phyloP scores from a whole-genome alignment of 2,888 invertebrate species.

The Bombylius discolor region DNA sequence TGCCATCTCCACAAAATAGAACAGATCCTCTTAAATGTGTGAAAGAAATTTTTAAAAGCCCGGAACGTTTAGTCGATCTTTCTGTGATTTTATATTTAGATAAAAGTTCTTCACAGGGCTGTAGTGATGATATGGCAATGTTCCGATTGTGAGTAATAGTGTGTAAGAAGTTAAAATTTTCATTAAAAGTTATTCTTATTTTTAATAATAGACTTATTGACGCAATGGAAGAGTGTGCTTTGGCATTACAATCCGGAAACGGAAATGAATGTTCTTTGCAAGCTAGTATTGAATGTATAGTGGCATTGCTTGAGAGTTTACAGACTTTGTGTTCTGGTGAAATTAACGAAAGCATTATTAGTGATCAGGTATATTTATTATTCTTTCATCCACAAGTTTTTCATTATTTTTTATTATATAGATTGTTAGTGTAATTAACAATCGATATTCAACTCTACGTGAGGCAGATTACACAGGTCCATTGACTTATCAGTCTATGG shows the following conservation, averaged over 20 bases:
- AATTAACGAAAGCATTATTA: conserved; percentile 44
- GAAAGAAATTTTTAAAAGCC: conserved; percentile 56
- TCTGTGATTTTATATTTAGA: conserved; percentile 49
- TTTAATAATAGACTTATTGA: conserved; percentile 62
- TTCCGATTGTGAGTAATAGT: conserved; percentile 53
- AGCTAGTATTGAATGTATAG: conserved; percentile 70
- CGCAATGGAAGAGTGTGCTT: conserved; percentile 84
- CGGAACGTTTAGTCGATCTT: conserved; percentile 63
- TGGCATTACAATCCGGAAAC: conserved; percentile 48
- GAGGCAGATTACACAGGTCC: conserved; percentile 75
- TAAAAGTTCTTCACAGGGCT: conserved; percentile 48
- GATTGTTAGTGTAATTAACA: conserved; percentile 48
- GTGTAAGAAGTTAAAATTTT: background rate
- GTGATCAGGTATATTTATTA: conserved; percentile 26
- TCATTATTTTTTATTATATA: conserved; percentile 10
- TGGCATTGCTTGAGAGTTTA: conserved; percentile 67
- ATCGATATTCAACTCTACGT: conserved; percentile 51
- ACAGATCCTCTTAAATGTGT: conserved; percentile 74
- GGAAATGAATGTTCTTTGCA: conserved; percentile 62
- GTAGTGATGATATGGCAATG: conserved; percentile 67
- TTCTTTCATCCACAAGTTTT: conserved; percentile 3
- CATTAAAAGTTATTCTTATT: background rate
- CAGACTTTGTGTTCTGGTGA: conserved; percentile 72
- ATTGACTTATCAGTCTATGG: conserved; percentile 71
- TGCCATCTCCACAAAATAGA: conserved; percentile 74